These are phyloP conservation scores for Boloria selene DNA, from an alignment of 2,888 invertebrate genomes.

Conservation along the genomic window DNA sequence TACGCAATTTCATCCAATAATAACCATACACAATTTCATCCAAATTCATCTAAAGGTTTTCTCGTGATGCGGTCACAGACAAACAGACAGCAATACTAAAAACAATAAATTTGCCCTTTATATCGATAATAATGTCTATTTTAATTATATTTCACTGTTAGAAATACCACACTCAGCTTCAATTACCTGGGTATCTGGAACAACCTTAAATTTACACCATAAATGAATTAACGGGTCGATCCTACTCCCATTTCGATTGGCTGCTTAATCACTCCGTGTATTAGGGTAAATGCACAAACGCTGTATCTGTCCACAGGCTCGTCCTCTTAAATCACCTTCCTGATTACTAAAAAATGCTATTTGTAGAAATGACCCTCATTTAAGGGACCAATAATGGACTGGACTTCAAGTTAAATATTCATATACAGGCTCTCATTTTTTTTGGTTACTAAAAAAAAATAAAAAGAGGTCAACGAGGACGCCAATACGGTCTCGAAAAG, in stretches of 20 bases:
- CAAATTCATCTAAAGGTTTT: too few relatives aligned
- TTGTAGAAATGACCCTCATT: conserved; percentile 38
- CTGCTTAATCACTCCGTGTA: conserved; percentile 54
- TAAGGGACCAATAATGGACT: conserved; percentile 29
- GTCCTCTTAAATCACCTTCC: conserved; percentile 26
- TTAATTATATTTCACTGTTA: too few relatives aligned
- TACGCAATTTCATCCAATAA: too few relatives aligned
- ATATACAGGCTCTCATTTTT: conserved; percentile 29
- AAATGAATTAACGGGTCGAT: conserved; percentile 65
- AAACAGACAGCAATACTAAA: too few relatives aligned
- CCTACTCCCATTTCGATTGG: conserved; percentile 51
- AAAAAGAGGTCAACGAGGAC: conserved; percentile 29
- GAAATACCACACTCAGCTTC: neutral
- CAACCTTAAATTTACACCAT: conserved; percentile 53
- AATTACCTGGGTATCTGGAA: neutral
- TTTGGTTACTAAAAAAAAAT: conserved; percentile 26
- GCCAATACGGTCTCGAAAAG: conserved; percentile 24
- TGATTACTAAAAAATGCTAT: conserved; percentile 31
- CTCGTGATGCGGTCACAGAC: too few relatives aligned
- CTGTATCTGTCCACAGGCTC: conserved; percentile 58
- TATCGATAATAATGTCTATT: too few relatives aligned
- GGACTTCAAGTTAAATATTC: conserved; percentile 38
- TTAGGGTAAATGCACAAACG: conserved; percentile 64
- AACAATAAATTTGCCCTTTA: too few relatives aligned
- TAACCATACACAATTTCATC: too few relatives aligned